phyloP scores from a whole-genome alignment of 2,797 vertebrate genomes.

The Tiaroga cobitis region DNA sequence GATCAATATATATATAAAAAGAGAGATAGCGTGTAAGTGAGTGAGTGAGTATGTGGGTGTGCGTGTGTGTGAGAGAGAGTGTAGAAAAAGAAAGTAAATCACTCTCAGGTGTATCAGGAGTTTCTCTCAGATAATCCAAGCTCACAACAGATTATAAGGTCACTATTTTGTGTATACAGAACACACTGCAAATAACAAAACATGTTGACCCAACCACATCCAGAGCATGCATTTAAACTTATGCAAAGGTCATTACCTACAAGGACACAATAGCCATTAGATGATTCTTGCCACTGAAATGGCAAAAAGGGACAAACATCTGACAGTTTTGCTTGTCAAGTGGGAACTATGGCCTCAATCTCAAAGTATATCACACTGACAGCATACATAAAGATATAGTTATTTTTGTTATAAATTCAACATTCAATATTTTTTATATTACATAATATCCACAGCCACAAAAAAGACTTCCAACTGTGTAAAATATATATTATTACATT shows the following conservation, averaged over 20 bases:
- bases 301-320: neutral
- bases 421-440: neutral
- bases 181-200: constrained; percentile 4
- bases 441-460: neutral
- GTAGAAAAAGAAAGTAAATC: neutral
- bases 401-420: neutral
- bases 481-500: neutral
- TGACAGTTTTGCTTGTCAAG: neutral
- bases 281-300: neutral
- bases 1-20: constrained; percentile 10
- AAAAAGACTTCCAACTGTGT: too few species aligned
- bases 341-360: neutral
- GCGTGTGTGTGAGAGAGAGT: neutral
- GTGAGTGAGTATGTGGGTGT: too few species aligned
- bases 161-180: neutral
- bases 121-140: constrained; percentile 1
- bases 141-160: constrained; percentile 5
- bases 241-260: neutral
- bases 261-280: neutral
- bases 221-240: neutral
- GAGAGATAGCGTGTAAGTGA: constrained; percentile 12
- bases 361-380: neutral
- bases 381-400: neutral
- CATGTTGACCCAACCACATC: constrained; percentile 3
- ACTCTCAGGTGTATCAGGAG: neutral